Conservation (phyloP, 2,797 vertebrate species). For the Jordanella pulchra region DNA sequence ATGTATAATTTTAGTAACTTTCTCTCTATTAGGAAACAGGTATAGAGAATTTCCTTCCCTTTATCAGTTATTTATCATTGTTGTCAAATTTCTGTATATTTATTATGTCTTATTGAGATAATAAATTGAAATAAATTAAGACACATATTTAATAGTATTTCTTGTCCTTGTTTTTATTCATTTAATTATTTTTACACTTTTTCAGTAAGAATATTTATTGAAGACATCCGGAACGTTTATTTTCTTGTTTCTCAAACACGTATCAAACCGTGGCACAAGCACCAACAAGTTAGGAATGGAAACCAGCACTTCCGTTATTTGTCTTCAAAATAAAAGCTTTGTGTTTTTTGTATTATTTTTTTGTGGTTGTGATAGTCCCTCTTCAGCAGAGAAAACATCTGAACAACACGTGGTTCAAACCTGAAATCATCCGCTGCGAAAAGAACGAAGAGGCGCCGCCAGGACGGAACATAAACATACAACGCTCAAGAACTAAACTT, state of each 20-base stretch:
- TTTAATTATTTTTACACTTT: too few relatives aligned
- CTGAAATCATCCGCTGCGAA: neutral
- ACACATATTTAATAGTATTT: too few relatives aligned
- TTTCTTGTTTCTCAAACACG: neutral
- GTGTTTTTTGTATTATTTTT: neutral
- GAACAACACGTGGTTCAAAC: neutral
- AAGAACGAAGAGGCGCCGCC: too few relatives aligned
- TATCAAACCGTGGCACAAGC: neutral
- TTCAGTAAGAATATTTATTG: too few relatives aligned
- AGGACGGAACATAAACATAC: neutral
- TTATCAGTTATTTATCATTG: too few relatives aligned
- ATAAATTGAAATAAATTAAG: too few relatives aligned
- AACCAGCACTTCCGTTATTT: neutral
- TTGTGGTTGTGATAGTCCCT: neutral
- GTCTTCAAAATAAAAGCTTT: neutral
- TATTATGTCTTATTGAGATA: too few relatives aligned
- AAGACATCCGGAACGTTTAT: neutral
- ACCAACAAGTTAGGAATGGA: neutral
- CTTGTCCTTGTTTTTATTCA: too few relatives aligned
- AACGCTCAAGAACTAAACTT: neutral
- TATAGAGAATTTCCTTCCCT: too few relatives aligned
- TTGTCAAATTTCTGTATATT: too few relatives aligned
- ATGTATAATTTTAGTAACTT: too few relatives aligned
- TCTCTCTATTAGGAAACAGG: too few relatives aligned
- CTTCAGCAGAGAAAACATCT: neutral